A percentile compares a stretch with the other conserved stretches of the same genome.
phyloP scores from a whole-genome alignment of 37 sponge, comb jelly and placozoan genomes.

The Dysidea cf. avara region DNA sequence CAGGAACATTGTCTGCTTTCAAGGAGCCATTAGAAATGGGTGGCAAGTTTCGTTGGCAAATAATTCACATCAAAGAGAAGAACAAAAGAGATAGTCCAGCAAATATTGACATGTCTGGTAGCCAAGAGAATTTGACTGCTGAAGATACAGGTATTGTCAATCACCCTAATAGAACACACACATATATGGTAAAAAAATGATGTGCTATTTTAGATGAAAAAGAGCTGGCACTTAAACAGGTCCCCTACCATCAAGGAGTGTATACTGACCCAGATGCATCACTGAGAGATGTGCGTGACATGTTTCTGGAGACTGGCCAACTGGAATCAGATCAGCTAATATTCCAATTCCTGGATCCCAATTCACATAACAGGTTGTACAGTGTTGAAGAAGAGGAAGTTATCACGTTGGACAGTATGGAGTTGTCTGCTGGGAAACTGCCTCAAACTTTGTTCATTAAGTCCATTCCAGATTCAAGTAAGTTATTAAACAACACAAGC shows the following conservation, averaged over 20 bases:
- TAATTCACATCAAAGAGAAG: conserved; percentile 13
- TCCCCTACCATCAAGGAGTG: conserved; percentile 42
- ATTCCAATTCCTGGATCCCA: conserved; percentile 41
- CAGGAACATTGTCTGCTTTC: conserved; percentile 11
- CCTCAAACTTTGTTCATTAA: conserved; percentile 45
- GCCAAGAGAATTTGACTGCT: not conserved
- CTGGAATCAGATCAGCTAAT: conserved; percentile 16
- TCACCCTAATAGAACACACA: not conserved
- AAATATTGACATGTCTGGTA: not conserved
- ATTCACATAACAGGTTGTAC: conserved; percentile 30
- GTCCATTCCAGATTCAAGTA: no score
- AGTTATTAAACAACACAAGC: not conserved
- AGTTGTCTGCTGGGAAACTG: conserved; percentile 6
- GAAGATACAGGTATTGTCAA: no score
- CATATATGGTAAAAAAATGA: not conserved
- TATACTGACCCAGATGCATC: conserved; percentile 25
- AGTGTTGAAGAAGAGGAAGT: conserved; percentile 43
- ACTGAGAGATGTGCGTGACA: conserved; percentile 60
- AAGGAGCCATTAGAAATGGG: conserved; percentile 49
- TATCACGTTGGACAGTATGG: conserved; percentile 18
- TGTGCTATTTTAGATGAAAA: not conserved
- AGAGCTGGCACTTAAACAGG: not conserved
- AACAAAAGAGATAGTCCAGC: not conserved
- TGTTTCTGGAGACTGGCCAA: conserved; percentile 49
- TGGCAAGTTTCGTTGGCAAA: conserved; percentile 50